These are phyloP conservation scores for Heliconius eleuchia DNA, from an alignment of 1,140 invertebrate species.

Conservation along the genomic window DNA sequence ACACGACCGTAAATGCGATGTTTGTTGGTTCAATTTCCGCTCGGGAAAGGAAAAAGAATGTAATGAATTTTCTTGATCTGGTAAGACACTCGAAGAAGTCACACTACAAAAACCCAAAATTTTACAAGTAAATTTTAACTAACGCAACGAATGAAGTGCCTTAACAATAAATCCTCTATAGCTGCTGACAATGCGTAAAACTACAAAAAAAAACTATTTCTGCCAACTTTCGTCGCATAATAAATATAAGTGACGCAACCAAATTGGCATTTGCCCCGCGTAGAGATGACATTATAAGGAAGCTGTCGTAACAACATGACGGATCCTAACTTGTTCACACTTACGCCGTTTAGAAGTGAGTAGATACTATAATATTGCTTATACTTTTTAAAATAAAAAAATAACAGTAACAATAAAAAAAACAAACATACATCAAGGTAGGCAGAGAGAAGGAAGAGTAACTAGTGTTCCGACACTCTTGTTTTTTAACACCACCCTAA, in stretches of 20 bases:
- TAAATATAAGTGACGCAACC: slow-evolving; percentile 6
- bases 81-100: too few relatives aligned
- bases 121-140: neutral
- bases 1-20: too few relatives aligned
- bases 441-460: too few relatives aligned
- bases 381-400: neutral
- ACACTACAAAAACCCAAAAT: too few relatives aligned
- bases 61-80: too few relatives aligned
- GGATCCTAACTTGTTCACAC: neutral
- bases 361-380: neutral
- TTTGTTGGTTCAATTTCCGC: too few relatives aligned
- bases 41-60: too few relatives aligned
- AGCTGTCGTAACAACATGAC: neutral
- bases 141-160: neutral
- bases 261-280: neutral
- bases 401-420: too few relatives aligned
- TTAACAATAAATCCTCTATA: neutral
- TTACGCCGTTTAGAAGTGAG: neutral
- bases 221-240: neutral
- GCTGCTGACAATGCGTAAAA: neutral
- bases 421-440: too few relatives aligned
- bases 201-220: too few relatives aligned
- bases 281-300: neutral
- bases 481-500: too few relatives aligned
- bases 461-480: too few relatives aligned